phyloP scores from a whole-genome alignment of 1,140 invertebrate species.

The Camponotus vicinus region DNA sequence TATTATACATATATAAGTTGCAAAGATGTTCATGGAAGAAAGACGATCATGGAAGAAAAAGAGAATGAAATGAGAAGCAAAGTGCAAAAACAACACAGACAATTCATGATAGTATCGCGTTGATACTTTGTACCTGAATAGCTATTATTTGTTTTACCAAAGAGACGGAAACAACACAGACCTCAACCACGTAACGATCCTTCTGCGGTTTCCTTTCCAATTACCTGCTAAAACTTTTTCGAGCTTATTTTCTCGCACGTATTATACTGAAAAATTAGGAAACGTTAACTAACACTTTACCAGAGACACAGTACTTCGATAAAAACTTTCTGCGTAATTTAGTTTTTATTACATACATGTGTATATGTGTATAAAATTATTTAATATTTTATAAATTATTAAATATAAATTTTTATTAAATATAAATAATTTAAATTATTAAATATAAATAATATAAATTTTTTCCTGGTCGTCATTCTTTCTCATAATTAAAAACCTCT shows the following conservation, averaged over 20 bases:
- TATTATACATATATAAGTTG: background rate
- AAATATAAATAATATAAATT: background rate
- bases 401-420: no score
- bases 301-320: background rate
- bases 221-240: slow-evolving; percentile 47
- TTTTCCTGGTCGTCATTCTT: background rate
- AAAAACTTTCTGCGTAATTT: slow-evolving; percentile 11
- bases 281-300: slow-evolving; percentile 17
- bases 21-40: background rate
- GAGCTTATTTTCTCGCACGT: background rate
- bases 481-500: slow-evolving; percentile 1
- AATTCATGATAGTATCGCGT: background rate
- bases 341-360: background rate
- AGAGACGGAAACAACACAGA: slow-evolving; percentile 3
- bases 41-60: background rate
- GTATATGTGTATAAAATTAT: background rate
- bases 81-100: background rate
- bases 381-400: background rate
- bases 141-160: slow-evolving; percentile 1
- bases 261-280: slow-evolving; percentile 1
- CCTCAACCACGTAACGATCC: background rate
- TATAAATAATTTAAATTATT: background rate
- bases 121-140: slow-evolving; percentile 24
- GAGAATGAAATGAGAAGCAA: background rate
- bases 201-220: slow-evolving; percentile 35